A percentile compares a stretch with the other conserved stretches of the same genome.
These are phyloP conservation scores for Austrolebias charrua DNA, from an alignment of 2,797 vertebrate species.

Conservation along the genomic window DNA sequence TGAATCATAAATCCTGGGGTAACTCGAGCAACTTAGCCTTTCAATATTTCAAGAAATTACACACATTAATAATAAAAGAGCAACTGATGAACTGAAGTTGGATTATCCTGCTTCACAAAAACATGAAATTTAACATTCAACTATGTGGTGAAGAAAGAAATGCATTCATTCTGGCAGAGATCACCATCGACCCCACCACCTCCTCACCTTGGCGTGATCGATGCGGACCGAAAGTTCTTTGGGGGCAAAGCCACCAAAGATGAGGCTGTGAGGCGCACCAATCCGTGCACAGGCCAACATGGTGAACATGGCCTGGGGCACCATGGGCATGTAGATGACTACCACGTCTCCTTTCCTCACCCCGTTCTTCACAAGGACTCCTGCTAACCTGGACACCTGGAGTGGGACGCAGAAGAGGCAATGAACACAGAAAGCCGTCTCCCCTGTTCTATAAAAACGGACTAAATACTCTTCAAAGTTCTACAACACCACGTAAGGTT, in stretches of 20 bases:
- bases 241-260: slow-evolving; percentile 97
- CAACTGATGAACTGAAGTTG: too few species aligned
- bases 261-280: slow-evolving; percentile 95
- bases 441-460: too few species aligned
- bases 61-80: neutral
- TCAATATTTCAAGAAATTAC: neutral
- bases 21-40: neutral
- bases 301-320: slow-evolving; percentile 92
- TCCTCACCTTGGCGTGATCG: slow-evolving; percentile 90
- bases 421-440: too few species aligned
- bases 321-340: slow-evolving; percentile 99
- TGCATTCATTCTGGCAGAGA: neutral
- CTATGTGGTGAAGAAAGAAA: too few species aligned
- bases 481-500: neutral
- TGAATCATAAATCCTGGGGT: neutral
- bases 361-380: slow-evolving; percentile 87
- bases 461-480: too few species aligned
- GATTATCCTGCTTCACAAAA: neutral
- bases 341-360: slow-evolving; percentile 90
- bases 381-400: slow-evolving; percentile 87
- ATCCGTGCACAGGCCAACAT: slow-evolving; percentile 96
- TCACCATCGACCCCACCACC: neutral
- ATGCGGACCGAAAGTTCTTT: slow-evolving; percentile 92
- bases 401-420: neutral
- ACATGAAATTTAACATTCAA: neutral